Evolutionary conservation across 1,140 invertebrate species (phyloP).

Genomic region (Acromyrmex charruanus): DNA sequence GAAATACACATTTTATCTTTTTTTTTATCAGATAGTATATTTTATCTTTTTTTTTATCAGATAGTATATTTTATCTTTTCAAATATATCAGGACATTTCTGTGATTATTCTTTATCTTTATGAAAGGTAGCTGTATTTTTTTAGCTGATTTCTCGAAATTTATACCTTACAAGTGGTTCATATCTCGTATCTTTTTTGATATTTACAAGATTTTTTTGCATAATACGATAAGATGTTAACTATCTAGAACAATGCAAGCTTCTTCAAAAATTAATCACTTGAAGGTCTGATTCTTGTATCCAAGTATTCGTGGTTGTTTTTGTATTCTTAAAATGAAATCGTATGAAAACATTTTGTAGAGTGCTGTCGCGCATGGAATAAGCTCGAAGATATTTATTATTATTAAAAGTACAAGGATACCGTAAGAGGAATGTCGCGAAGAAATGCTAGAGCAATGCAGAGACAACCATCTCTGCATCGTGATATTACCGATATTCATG

Average conservation of each 20-base stretch:
- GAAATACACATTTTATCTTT: background rate
- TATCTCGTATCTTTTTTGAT: background rate
- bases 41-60: background rate
- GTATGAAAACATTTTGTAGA: background rate
- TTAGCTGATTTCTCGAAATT: background rate
- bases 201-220: background rate
- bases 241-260: background rate
- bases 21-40: no score
- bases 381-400: constrained; percentile 33
- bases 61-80: background rate
- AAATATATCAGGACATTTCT: background rate
- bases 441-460: background rate
- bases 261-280: background rate
- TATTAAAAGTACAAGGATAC: constrained; percentile 34
- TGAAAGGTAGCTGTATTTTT: background rate
- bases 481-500: background rate
- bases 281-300: background rate
- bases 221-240: background rate
- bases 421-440: constrained; percentile 9
- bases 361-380: background rate
- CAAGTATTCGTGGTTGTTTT: background rate
- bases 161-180: background rate
- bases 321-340: background rate
- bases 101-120: background rate
- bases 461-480: background rate